These are phyloP conservation scores for Drosophila sordidula DNA, from an alignment of 2,888 invertebrate species.

Conservation along the genomic window DNA sequence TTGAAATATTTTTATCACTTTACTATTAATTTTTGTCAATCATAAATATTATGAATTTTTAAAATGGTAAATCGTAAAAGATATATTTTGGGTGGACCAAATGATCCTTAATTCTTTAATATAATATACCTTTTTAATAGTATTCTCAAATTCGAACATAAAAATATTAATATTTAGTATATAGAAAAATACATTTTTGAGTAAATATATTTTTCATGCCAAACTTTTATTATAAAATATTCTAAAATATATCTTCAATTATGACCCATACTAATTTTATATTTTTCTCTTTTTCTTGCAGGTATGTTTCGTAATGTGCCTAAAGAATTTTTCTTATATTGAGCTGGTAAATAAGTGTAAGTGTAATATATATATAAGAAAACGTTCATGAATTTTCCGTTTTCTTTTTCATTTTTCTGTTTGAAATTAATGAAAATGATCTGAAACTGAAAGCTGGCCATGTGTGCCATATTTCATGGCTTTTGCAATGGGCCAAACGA, in stretches of 20 bases:
- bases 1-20: too few relatives aligned
- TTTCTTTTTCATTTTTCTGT: neutral
- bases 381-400: neutral
- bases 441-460: conserved; percentile 51
- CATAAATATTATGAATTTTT: too few relatives aligned
- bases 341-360: conserved; percentile 50
- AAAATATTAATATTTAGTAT: too few relatives aligned
- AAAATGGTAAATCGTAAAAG: too few relatives aligned
- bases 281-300: conserved; percentile 42
- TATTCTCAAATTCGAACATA: too few relatives aligned
- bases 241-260: neutral
- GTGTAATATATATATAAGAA: neutral
- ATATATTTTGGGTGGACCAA: too few relatives aligned
- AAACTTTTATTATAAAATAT: neutral
- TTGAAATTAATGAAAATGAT: conserved; percentile 32
- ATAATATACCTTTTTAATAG: too few relatives aligned
- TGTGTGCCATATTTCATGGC: conserved; percentile 60
- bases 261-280: conserved; percentile 9
- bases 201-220: too few relatives aligned
- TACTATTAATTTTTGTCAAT: too few relatives aligned
- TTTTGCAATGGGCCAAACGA: conserved; percentile 57
- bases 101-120: too few relatives aligned
- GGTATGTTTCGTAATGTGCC: conserved; percentile 62
- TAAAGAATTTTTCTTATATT: conserved; percentile 39
- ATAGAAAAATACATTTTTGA: too few relatives aligned